A percentile compares a stretch with the other conserved stretches of the same genome.
These are phyloP conservation scores for Melanotaenia nigrans DNA, from an alignment of 2,797 vertebrate genomes.

Conservation along the genomic window DNA sequence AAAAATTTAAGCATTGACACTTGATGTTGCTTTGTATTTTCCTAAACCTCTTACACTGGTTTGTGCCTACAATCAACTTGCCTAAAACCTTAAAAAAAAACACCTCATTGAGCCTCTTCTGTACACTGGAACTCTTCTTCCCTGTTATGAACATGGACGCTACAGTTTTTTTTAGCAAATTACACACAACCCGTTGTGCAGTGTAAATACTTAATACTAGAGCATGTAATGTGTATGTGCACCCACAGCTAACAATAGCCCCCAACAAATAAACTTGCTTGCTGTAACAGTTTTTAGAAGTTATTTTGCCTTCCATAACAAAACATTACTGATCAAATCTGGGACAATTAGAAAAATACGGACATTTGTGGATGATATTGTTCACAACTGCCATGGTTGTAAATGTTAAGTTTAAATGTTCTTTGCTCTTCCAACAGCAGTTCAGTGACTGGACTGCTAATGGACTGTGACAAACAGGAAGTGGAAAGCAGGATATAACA, in stretches of 20 bases:
- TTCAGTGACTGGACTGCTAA: slow-evolving; percentile 53
- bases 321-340: neutral
- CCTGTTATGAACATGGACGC: neutral
- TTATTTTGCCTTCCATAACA: neutral
- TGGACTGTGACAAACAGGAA: slow-evolving; percentile 69
- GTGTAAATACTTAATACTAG: neutral
- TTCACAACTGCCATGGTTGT: slow-evolving; percentile 10
- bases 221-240: neutral
- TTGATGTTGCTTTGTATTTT: neutral
- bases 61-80: neutral
- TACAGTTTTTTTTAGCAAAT: neutral
- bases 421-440: slow-evolving; percentile 26
- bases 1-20: neutral
- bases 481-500: slow-evolving; percentile 70
- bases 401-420: slow-evolving; percentile 30
- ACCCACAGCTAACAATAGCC: slow-evolving; percentile 1
- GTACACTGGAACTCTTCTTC: neutral
- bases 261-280: neutral
- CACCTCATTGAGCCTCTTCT: neutral
- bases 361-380: neutral
- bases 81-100: neutral
- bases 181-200: neutral
- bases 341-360: neutral
- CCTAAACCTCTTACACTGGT: neutral
- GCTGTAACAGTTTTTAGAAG: too few species aligned